Conservation (phyloP, 2,888 invertebrate species). For the Cryptocephalus primarius region DNA sequence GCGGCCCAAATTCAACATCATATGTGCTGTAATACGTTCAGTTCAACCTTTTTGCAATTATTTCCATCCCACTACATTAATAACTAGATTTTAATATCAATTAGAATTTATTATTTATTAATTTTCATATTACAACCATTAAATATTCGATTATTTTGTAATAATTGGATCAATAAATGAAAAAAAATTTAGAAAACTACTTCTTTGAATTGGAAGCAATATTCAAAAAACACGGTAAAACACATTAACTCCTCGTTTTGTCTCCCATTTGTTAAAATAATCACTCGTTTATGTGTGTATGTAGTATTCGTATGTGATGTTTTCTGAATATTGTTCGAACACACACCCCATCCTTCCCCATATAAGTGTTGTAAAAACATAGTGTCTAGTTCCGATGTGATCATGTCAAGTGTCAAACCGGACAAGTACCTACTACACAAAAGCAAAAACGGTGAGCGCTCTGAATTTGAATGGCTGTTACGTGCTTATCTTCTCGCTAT, state of each 20-base stretch:
- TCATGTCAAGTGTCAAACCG: constrained; percentile 3
- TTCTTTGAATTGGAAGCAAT: constrained; percentile 10
- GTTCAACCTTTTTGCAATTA: constrained; percentile 15
- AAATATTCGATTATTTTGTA: constrained; percentile 30
- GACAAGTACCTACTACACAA: constrained; percentile 5
- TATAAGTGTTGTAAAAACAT: neutral
- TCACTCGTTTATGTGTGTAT: neutral
- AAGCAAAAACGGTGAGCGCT: constrained; percentile 30
- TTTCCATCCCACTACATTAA: constrained; percentile 28
- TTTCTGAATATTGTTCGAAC: constrained; percentile 19
- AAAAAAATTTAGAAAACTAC: constrained; percentile 19
- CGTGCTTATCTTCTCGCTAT: neutral
- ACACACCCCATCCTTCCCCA: constrained; percentile 6
- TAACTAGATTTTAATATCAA: constrained; percentile 23
- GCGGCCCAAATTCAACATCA: constrained; percentile 21
- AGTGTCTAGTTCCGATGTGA: neutral
- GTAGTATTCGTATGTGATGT: constrained; percentile 6
- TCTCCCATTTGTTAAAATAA: neutral
- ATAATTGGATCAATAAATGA: constrained; percentile 29
- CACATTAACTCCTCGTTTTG: neutral
- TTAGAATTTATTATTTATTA: constrained; percentile 28
- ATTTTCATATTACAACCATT: constrained; percentile 25
- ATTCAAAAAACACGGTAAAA: constrained; percentile 14
- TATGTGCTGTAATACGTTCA: constrained; percentile 18
- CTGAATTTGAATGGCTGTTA: neutral